A percentile compares a stretch with the other conserved stretches of the same genome.
These are phyloP conservation scores for Caenorhabditis brenneri DNA, from an alignment of 1,140 invertebrate genomes.

Conservation along the genomic window DNA sequence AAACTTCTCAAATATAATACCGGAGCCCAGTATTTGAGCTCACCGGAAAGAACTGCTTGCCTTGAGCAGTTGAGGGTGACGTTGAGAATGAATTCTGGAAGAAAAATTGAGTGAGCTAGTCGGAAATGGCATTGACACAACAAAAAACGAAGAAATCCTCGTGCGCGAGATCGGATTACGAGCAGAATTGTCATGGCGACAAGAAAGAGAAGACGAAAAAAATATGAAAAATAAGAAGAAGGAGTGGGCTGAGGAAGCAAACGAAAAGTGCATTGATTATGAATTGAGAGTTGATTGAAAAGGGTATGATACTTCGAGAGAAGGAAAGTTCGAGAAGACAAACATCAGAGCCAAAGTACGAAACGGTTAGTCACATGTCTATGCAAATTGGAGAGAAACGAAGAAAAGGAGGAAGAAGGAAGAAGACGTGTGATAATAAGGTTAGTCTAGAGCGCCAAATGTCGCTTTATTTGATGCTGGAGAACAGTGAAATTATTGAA, in stretches of 20 bases:
- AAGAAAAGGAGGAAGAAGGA: neutral
- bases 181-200: slow-evolving; percentile 1
- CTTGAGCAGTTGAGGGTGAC: too few relatives aligned
- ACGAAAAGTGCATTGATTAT: neutral
- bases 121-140: neutral
- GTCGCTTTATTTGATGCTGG: slow-evolving; percentile 16
- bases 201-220: neutral
- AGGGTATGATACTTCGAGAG: neutral
- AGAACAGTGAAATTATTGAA: neutral
- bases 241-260: neutral
- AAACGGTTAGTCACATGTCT: slow-evolving; percentile 13
- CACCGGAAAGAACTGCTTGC: too few relatives aligned
- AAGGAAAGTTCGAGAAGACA: too few relatives aligned
- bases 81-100: neutral
- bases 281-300: slow-evolving; percentile 24
- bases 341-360: neutral
- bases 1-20: too few relatives aligned
- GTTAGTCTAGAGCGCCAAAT: slow-evolving; percentile 16
- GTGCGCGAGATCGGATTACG: slow-evolving; percentile 22
- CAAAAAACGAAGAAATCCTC: neutral
- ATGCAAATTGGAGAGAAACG: neutral
- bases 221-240: neutral
- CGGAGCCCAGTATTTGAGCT: too few relatives aligned
- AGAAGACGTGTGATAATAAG: slow-evolving; percentile 18
- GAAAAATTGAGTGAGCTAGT: neutral